Percentiles rank a stretch among this genome's conserved stretches.
Evolutionary conservation across 2,113 vertebrate genomes (phyloP).

Genomic region (Rhagologus leucostigma): DNA sequence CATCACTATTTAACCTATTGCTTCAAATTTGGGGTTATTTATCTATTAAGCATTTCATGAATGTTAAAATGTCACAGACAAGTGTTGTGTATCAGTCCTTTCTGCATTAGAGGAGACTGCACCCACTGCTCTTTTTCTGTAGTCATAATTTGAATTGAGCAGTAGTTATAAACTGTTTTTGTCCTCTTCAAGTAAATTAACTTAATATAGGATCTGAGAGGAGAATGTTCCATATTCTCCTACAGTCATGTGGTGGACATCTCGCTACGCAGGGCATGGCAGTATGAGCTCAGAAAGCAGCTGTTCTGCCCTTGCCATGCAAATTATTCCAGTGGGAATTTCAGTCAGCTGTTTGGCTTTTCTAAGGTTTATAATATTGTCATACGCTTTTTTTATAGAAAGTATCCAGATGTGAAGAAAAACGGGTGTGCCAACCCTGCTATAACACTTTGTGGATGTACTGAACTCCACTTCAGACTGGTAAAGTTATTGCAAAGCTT

Average conservation of each 20-base stretch:
- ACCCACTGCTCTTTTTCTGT: background rate
- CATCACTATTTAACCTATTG: background rate
- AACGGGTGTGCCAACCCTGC: background rate
- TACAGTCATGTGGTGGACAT: background rate
- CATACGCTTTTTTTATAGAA: background rate
- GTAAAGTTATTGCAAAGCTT: background rate
- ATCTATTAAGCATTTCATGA: background rate
- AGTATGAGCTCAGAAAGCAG: background rate
- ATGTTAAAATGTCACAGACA: background rate
- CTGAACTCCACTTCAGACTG: background rate
- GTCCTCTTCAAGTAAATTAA: background rate
- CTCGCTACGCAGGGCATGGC: background rate
- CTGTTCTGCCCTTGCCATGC: background rate
- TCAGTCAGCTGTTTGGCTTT: background rate
- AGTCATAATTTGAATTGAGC: background rate
- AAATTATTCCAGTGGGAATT: background rate
- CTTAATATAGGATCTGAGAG: background rate
- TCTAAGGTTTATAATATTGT: background rate
- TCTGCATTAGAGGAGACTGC: background rate
- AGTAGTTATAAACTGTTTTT: background rate
- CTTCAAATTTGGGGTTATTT: background rate
- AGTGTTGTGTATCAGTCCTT: background rate
- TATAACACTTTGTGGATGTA: fast-evolving
- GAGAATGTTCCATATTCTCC: background rate
- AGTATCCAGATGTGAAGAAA: background rate